phyloP scores from a whole-genome alignment of 2,797 vertebrate species.

The Dallia pectoralis region DNA sequence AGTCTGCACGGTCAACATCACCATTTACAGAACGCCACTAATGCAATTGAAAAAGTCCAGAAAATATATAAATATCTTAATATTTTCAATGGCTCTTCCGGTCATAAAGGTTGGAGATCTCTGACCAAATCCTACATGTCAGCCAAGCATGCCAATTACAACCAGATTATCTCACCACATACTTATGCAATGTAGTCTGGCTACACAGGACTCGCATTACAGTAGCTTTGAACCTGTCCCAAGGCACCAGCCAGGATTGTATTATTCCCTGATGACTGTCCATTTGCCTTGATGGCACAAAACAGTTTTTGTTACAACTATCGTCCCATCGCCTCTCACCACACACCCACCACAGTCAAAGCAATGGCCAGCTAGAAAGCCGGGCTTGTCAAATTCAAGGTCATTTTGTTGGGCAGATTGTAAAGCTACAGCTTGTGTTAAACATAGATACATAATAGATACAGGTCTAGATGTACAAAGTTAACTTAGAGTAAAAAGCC shows the following conservation, averaged over 20 bases:
- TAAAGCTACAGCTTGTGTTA: background rate
- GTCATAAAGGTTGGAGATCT: no score
- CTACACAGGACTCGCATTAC: slow-evolving; percentile 54
- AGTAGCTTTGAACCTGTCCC: slow-evolving; percentile 55
- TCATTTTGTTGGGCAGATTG: slow-evolving; percentile 27
- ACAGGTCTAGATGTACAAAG: background rate
- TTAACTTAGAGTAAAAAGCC: slow-evolving; percentile 29
- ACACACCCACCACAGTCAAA: slow-evolving; percentile 14
- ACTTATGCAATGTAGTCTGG: slow-evolving; percentile 45
- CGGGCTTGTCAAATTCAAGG: slow-evolving; percentile 37
- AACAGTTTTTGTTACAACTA: slow-evolving; percentile 52
- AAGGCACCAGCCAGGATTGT: slow-evolving; percentile 58
- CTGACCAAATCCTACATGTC: background rate
- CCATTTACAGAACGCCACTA: no score
- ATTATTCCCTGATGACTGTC: slow-evolving; percentile 57
- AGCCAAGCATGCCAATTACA: slow-evolving; percentile 35
- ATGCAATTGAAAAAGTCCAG: no score
- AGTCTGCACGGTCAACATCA: no score
- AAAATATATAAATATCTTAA: no score
- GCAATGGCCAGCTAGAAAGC: background rate
- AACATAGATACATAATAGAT: background rate
- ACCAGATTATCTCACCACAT: slow-evolving; percentile 63
- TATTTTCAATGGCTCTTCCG: no score
- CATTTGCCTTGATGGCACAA: slow-evolving; percentile 45
- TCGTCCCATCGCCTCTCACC: slow-evolving; percentile 31